A percentile compares a stretch with the other conserved stretches of the same genome.
Conservation (phyloP, 2,797 vertebrate genomes). For the Phyllotis vaccarum region DNA sequence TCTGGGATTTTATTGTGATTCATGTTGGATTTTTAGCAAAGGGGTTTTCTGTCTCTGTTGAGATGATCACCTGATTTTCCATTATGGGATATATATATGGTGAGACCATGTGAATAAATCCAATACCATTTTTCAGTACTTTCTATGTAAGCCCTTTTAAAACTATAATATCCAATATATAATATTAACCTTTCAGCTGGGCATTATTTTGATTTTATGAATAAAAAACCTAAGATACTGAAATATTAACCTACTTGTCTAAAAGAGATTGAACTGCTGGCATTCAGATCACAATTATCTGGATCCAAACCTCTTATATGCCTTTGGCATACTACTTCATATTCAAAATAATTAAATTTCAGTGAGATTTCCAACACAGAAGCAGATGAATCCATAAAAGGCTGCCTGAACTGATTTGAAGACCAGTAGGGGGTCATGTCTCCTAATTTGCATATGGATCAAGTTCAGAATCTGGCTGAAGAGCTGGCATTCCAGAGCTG, state of each 20-base stretch:
- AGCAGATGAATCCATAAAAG: not conserved
- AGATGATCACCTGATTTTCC: too few relatives aligned
- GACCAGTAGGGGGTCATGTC: not conserved
- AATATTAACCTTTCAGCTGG: not conserved
- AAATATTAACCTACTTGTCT: not conserved
- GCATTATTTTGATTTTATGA: not conserved
- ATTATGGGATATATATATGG: too few relatives aligned
- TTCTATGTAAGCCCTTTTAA: not conserved
- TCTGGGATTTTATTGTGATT: too few relatives aligned
- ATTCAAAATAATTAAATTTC: constrained; percentile 2
- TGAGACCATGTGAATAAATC: not conserved
- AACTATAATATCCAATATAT: not conserved
- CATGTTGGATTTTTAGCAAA: too few relatives aligned
- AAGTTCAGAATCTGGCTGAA: not conserved
- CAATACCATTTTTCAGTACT: not conserved
- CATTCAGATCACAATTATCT: not conserved
- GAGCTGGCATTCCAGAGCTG: not conserved
- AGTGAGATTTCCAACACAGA: not conserved
- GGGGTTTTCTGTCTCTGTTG: too few relatives aligned
- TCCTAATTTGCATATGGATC: not conserved
- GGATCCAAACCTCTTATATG: not conserved
- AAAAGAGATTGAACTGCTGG: not conserved
- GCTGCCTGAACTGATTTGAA: not conserved
- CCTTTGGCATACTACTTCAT: not conserved
- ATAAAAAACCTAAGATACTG: not conserved